Conservation (phyloP, 2,888 invertebrate species). For the Orthosia gracilis region DNA sequence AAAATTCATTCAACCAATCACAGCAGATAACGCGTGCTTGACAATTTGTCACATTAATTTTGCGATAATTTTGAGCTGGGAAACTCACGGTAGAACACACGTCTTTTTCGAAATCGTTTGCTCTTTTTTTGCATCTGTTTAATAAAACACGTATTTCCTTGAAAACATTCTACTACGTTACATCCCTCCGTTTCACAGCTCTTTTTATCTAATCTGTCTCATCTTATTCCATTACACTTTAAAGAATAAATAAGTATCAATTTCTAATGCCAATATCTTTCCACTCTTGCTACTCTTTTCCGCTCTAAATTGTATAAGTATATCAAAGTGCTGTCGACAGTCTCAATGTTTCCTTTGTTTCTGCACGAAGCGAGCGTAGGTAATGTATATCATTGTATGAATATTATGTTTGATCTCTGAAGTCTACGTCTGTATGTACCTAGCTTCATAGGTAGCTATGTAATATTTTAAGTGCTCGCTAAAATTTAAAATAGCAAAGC, state of each 20-base stretch:
- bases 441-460: neutral
- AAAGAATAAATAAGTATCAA: conserved; percentile 37
- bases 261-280: conserved; percentile 34
- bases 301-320: conserved; percentile 37
- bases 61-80: no score
- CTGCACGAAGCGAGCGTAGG: conserved; percentile 26
- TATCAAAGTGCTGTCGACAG: conserved; percentile 34
- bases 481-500: conserved; percentile 15
- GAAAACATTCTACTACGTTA: neutral
- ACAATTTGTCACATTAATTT: no score
- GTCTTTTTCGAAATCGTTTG: no score
- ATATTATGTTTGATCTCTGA: conserved; percentile 49
- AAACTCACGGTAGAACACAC: no score
- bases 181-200: neutral
- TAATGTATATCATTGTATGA: conserved; percentile 36
- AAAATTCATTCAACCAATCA: no score
- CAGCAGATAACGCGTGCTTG: no score
- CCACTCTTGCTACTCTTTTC: conserved; percentile 20
- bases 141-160: neutral
- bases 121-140: neutral
- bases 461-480: conserved; percentile 2
- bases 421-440: conserved; percentile 7
- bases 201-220: conserved; percentile 15
- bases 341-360: conserved; percentile 39
- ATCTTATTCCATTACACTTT: conserved; percentile 29